Evolutionary conservation across 2,888 invertebrate species (phyloP).

Genomic region (Leuctra nigra): DNA sequence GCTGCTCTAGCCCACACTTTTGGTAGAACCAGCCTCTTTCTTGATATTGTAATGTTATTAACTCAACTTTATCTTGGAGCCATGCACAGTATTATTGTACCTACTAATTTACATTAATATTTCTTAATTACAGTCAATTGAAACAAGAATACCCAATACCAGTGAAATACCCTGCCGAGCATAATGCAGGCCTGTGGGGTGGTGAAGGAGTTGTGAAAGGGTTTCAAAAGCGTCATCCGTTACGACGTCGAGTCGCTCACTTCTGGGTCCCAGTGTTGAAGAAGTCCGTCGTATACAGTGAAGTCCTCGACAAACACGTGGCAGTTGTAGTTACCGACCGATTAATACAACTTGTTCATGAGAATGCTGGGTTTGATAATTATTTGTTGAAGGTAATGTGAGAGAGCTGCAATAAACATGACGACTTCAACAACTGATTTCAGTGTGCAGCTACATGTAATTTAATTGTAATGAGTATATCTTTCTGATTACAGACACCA

Average conservation of each 20-base stretch:
- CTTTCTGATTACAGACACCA: slow-evolving; percentile 57
- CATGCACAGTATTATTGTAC: no score
- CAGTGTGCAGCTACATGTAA: neutral
- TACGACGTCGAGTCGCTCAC: slow-evolving; percentile 62
- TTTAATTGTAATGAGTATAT: neutral
- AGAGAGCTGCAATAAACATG: no score
- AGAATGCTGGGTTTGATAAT: slow-evolving; percentile 88
- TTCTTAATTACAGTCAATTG: slow-evolving; percentile 44
- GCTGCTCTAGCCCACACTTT: no score
- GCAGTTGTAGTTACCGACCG: slow-evolving; percentile 77
- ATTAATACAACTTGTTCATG: slow-evolving; percentile 77
- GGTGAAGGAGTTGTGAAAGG: slow-evolving; percentile 93
- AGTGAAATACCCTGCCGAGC: slow-evolving; percentile 68
- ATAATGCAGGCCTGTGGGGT: slow-evolving; percentile 87
- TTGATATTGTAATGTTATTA: no score
- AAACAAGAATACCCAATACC: slow-evolving; percentile 73
- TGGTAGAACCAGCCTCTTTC: no score
- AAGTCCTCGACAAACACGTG: slow-evolving; percentile 80
- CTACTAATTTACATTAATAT: no score
- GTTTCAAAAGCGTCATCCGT: slow-evolving; percentile 57
- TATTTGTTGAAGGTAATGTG: slow-evolving; percentile 83
- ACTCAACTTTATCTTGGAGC: no score
- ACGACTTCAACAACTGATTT: neutral
- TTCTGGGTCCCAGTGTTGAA: slow-evolving; percentile 83
- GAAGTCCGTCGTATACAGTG: slow-evolving; percentile 78